These are phyloP conservation scores for Minunthozetes semirufus DNA, from an alignment of 2,888 invertebrate species.

Conservation along the genomic window DNA sequence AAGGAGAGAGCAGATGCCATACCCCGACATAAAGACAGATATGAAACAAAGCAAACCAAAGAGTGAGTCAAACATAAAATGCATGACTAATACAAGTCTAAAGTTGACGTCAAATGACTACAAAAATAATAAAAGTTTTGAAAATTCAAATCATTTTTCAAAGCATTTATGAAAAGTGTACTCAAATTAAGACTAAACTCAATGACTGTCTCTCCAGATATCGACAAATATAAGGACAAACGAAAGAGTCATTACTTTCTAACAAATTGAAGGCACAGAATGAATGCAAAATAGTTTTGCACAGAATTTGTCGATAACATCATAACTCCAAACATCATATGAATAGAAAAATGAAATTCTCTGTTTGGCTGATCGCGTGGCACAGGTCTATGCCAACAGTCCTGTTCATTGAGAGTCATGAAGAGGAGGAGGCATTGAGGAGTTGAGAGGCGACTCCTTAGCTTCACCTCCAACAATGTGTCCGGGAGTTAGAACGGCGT, in stretches of 20 bases:
- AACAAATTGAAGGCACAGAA: conserved; percentile 9
- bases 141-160: conserved; percentile 3
- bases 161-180: background rate
- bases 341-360: background rate
- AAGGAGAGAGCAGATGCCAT: conserved; percentile 23
- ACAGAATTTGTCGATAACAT: conserved; percentile 8
- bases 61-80: conserved; percentile 23
- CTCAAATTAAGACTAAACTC: background rate
- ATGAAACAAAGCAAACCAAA: conserved; percentile 29
- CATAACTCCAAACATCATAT: no score
- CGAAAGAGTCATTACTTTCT: background rate
- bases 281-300: conserved; percentile 2
- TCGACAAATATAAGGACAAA: no score
- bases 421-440: conserved; percentile 13
- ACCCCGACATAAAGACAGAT: conserved; percentile 19
- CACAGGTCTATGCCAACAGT: background rate
- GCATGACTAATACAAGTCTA: conserved; percentile 24
- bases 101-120: conserved; percentile 15
- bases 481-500: conserved; percentile 20
- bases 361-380: conserved; percentile 3
- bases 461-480: conserved; percentile 25
- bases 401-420: conserved; percentile 21
- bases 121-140: conserved; percentile 15
- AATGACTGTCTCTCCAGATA: background rate
- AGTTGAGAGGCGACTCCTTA: conserved; percentile 31